phyloP scores from a whole-genome alignment of 2,888 invertebrate species.

The Pyrgus malvae region DNA sequence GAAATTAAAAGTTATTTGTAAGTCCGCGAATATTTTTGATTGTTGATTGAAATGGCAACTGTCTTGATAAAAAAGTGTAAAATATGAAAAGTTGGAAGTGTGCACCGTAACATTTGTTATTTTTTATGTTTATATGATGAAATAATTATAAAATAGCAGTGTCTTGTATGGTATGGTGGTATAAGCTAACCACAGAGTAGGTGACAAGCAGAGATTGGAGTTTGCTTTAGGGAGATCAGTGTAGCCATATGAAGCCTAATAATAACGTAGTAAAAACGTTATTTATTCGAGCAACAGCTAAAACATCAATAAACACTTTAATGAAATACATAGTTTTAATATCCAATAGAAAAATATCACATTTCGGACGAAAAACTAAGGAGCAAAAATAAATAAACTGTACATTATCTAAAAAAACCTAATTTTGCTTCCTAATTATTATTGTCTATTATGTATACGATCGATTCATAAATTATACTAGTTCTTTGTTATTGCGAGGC shows the following conservation, averaged over 20 bases:
- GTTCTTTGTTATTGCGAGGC: not conserved
- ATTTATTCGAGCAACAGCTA: too few species aligned
- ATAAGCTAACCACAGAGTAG: conserved; percentile 6
- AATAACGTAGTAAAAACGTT: too few species aligned
- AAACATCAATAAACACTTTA: too few species aligned
- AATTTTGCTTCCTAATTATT: not conserved
- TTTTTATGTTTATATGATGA: conserved; percentile 76
- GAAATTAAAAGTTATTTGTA: conserved; percentile 9
- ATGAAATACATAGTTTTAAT: not conserved
- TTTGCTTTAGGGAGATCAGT: too few species aligned
- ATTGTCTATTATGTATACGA: too few species aligned
- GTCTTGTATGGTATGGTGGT: conserved; percentile 42
- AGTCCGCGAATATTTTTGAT: not conserved
- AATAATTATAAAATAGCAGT: conserved; percentile 47
- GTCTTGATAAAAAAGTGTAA: conserved; percentile 54
- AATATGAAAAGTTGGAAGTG: conserved; percentile 53
- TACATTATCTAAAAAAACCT: not conserved
- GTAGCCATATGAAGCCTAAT: too few species aligned
- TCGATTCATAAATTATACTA: too few species aligned
- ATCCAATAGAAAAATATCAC: not conserved
- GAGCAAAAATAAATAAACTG: not conserved
- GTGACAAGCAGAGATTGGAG: not conserved
- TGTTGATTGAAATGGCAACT: conserved; percentile 58
- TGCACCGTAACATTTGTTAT: conserved; percentile 57
- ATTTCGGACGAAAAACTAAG: not conserved